Base-by-base conservation (phyloP, 2,797 vertebrate species). In the Galaxias olidus region DNA sequence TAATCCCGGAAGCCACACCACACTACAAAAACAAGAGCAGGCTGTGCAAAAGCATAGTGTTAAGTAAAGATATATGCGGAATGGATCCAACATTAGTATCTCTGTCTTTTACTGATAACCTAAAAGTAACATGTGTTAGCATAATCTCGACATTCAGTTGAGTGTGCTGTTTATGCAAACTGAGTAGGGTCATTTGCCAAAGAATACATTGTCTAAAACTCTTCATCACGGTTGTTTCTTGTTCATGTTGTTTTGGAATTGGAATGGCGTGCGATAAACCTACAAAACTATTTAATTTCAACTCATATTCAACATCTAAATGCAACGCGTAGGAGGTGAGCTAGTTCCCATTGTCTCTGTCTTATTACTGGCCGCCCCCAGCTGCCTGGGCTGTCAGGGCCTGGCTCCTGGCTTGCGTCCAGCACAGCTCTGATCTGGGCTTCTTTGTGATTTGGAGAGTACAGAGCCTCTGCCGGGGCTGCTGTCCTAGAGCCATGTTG, bases 401-500 rank as follows among this genome's bases (percentile, higher is more conserved):
- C 85, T 58, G 78, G 75, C 82, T 84, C 76, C 89, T 93, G 92
- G 92, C 90, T 80, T 65, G 7, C 73, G 57, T 91, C 92, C 92
- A 92, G 89, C 81, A 78, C 75, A 18, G 83, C 86, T 92, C 89
- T 87, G 88, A 91, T 92, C 90, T 84, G 83, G 84, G 88, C 88
- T 87, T 85, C 88, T 89, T 86, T 90, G 83, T 90, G 89, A 90
- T 88, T 86, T 83, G 82, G 76, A 77, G 78, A 88, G 86, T 86
- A 81, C 62, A 79, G 81, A 81, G 80, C 77, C 77, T 90, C 86
- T 78, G 84, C 86, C 69, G 72, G 82, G 82, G 87, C 84, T 86
- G 86, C 88, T 90, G 84, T 92, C 91, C 90, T 92, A 89, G 87
- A 91, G 92, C 91, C 89, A 90, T 91, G 87, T 87, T 92, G 88